Percentiles rank a stretch among this genome's conserved stretches.
Evolutionary conservation across 2,797 vertebrate genomes (phyloP).

Genomic region (Propithecus deckenii): DNA sequence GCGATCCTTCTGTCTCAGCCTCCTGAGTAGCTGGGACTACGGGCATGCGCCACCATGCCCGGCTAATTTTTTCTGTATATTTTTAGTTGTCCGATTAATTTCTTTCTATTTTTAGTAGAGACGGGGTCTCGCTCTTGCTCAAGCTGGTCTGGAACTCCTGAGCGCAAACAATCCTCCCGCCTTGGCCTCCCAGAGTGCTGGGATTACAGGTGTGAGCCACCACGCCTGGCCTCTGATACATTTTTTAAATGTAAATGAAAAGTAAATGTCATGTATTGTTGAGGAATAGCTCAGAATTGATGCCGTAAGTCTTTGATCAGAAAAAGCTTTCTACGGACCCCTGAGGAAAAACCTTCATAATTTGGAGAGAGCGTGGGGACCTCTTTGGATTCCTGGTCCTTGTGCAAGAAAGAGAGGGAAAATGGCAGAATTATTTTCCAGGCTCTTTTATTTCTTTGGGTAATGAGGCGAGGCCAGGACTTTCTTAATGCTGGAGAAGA

Average conservation of each 20-base stretch:
- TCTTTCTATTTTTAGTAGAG: no score
- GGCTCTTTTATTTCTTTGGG: background rate
- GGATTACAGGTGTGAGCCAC: no score
- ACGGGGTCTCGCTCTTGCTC: no score
- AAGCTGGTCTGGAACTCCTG: no score
- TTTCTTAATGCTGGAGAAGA: accelerated
- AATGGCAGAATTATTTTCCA: background rate
- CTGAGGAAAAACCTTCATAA: accelerated
- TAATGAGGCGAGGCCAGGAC: accelerated
- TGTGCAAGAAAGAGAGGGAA: background rate
- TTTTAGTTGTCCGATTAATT: no score
- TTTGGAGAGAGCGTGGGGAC: background rate
- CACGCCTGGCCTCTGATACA: no score
- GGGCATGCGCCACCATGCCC: no score
- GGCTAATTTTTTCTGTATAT: no score
- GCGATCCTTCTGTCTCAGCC: no score
- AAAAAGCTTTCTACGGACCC: background rate
- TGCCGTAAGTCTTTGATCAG: background rate
- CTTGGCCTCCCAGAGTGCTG: no score
- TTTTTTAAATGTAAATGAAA: background rate
- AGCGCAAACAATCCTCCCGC: no score
- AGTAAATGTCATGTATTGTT: background rate
- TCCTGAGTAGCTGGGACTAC: no score
- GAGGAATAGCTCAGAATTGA: background rate
- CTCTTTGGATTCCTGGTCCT: background rate